Base-by-base conservation (phyloP, 2,888 invertebrate genomes). In the Dastarcus helophoroides region DNA sequence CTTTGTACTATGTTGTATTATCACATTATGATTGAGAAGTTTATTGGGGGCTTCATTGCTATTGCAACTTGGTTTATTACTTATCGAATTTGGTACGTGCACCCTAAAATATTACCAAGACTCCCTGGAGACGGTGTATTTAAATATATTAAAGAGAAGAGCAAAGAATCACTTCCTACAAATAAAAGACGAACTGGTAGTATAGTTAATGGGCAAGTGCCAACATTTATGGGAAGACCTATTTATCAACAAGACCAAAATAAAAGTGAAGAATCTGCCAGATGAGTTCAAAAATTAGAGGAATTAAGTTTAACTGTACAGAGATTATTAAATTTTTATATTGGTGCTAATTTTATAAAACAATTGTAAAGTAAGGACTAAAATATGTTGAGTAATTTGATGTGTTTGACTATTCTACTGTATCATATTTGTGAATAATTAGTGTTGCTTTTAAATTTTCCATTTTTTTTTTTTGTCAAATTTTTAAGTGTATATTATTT, bases 11-110 rank as follows among this genome's bases (percentile, higher is more conserved):
- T 90, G 58, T 56, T 97, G 4, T 98, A 95, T 59, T 95, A 93
- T 62, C 98, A 98, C 59, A 82, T 84, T 28, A 86, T 95, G 82
- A 76, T 90, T 14, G 94, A 98, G 57, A 97, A 98, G 58, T 79
- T 97, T 37, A 58, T 88, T 1, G 91, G 88, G 46, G 88, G 88
- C 12, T 67, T 79, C n/a, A 67, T 85, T 47, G 94, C 91, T 6
- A 77, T 91, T 46, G 53, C 80, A 3, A 82, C 84, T 16, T 95
- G 94, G 94, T 91, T 82, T 65, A 62, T 86, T 13, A 89, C 88
- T 0, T 95, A 95, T 57, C 71, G 79, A 37, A 71, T 78, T 46
- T 83, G 82, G 79, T 88, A 76, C 55, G 69, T 68, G 23, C 64
- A 75, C 30, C 69, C 73, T 8, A 64, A 67, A 34, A 41, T 73